These are phyloP conservation scores for Rattus norvegicus DNA, from an alignment of 2,113 vertebrate genomes.

Conservation along the genomic window GRCr8 NC_086027.1:79527001-79527500, in stretches of 20 bases:
- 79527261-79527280: background rate
- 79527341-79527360: background rate
- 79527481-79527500: background rate
- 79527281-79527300: background rate
- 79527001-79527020: background rate
- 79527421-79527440: background rate
- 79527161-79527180: background rate
- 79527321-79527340: conserved; percentile 20
- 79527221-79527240: conserved; percentile 28
- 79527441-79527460: background rate
- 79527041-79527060: background rate
- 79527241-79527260: background rate
- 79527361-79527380: background rate
- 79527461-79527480: background rate
- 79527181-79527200: conserved; percentile 21
- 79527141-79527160: conserved; percentile 24
- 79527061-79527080: background rate
- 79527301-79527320: background rate
- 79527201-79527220: background rate
- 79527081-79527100: background rate
- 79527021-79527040: background rate
- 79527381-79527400: background rate
- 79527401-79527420: background rate
- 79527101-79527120: background rate
- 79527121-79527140: background rate